Conservation (phyloP, 2,797 vertebrate genomes). For the Falco peregrinus region DNA sequence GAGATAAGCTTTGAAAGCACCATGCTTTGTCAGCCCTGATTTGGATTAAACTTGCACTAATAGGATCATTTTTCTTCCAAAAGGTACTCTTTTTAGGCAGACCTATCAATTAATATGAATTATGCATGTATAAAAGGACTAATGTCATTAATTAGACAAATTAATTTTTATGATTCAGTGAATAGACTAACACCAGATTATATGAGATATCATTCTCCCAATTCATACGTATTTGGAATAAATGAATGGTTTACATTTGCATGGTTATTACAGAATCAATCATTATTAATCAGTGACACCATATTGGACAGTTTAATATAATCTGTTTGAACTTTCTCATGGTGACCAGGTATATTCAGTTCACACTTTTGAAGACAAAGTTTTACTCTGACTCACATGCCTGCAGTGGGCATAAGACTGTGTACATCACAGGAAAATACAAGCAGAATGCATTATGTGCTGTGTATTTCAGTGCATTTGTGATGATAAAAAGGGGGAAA, state of each 20-base stretch:
- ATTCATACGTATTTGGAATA: constrained; percentile 68
- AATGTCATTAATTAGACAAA: constrained; percentile 99
- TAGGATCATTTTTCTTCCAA: constrained; percentile 95
- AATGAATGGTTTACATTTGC: constrained; percentile 81
- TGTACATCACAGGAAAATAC: not conserved
- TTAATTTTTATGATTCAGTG: constrained; percentile 92
- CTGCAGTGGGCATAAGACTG: not conserved
- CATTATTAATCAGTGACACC: constrained; percentile 69
- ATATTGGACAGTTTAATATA: constrained; percentile 27
- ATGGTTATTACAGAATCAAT: constrained; percentile 71
- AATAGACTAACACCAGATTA: constrained; percentile 83
- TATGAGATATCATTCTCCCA: constrained; percentile 73
- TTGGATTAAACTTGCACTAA: constrained; percentile 95
- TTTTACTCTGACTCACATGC: not conserved
- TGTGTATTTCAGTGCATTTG: not conserved
- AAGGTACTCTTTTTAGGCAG: constrained; percentile 90
- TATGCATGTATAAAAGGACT: constrained; percentile 95
- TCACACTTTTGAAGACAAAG: constrained; percentile 9
- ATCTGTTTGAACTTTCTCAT: constrained; percentile 29
- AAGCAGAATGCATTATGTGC: not conserved
- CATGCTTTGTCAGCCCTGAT: constrained; percentile 94
- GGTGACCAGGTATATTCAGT: constrained; percentile 15
- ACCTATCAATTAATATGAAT: constrained; percentile 99
- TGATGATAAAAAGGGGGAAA: constrained; percentile 35
- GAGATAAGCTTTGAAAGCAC: constrained; percentile 84